phyloP scores from a whole-genome alignment of 1,140 invertebrate genomes.

The Drosophila nigromelanica region DNA sequence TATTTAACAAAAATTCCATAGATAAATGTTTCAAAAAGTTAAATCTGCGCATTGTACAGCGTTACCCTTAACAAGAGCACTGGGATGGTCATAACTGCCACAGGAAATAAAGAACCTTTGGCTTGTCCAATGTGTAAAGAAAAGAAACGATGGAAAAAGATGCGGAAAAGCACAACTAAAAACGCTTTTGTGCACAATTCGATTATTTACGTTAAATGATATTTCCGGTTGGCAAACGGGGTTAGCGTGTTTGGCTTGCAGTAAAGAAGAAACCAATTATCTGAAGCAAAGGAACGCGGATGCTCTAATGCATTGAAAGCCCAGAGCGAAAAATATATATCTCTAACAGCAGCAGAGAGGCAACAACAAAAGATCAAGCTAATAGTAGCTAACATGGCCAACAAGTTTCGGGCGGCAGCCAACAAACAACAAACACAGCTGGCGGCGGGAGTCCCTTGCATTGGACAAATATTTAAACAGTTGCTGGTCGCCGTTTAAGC shows the following conservation, averaged over 20 bases:
- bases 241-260: slow-evolving; percentile 44
- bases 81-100: too few species aligned
- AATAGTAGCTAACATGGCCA: slow-evolving; percentile 63
- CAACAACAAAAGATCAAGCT: slow-evolving; percentile 76
- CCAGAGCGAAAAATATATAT: slow-evolving; percentile 28
- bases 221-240: slow-evolving; percentile 53
- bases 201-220: slow-evolving; percentile 80
- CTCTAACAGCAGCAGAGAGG: slow-evolving; percentile 38
- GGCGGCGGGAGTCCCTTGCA: slow-evolving; percentile 37
- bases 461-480: slow-evolving; percentile 68
- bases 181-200: slow-evolving; percentile 74
- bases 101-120: too few species aligned
- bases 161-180: slow-evolving; percentile 48
- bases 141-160: background rate
- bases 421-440: slow-evolving; percentile 63
- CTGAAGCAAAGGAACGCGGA: slow-evolving; percentile 45
- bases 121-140: too few species aligned
- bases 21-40: too few species aligned
- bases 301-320: background rate
- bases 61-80: too few species aligned
- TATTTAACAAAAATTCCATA: too few species aligned
- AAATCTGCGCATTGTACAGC: too few species aligned
- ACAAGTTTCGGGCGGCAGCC: slow-evolving; percentile 18
- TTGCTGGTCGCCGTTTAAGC: slow-evolving; percentile 18
- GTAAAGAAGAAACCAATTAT: slow-evolving; percentile 68